These are phyloP conservation scores for Brachyopa scutellaris DNA, from an alignment of 2,888 invertebrate species.

Conservation along the genomic window DNA sequence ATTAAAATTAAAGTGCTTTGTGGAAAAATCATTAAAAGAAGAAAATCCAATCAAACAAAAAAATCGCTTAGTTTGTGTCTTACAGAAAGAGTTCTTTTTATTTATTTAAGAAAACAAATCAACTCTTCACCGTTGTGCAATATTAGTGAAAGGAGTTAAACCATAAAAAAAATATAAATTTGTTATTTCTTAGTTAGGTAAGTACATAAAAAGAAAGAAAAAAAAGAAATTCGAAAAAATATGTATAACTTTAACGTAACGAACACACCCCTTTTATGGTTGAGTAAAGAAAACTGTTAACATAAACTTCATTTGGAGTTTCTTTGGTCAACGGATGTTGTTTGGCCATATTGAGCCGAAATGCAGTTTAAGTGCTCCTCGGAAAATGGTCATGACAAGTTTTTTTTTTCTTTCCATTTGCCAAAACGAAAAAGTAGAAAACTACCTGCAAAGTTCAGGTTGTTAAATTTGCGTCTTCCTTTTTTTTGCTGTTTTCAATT, in stretches of 20 bases:
- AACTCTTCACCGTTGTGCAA: constrained; percentile 22
- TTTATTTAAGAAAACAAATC: constrained; percentile 6
- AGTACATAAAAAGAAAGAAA: neutral
- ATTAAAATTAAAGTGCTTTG: neutral
- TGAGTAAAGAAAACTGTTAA: constrained; percentile 35
- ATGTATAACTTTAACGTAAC: constrained; percentile 18
- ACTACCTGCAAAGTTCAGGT: neutral
- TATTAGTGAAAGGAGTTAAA: constrained; percentile 21
- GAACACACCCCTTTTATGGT: constrained; percentile 67
- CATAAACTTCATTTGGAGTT: constrained; percentile 34
- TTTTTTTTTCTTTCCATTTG: neutral
- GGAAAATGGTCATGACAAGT: constrained; percentile 12
- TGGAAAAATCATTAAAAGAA: constrained; percentile 39
- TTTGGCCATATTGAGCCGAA: constrained; percentile 19
- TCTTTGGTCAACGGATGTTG: constrained; percentile 19
- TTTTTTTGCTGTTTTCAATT: neutral
- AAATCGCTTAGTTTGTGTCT: constrained; percentile 27
- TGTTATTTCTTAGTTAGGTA: constrained; percentile 48
- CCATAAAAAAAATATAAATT: neutral
- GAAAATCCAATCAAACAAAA: neutral
- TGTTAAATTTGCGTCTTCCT: constrained; percentile 4
- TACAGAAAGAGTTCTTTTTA: constrained; percentile 20
- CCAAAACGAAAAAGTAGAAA: neutral
- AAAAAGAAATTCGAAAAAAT: neutral
- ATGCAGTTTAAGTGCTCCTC: constrained; percentile 24